Evolutionary conservation across 2,113 vertebrate genomes (phyloP).

Genomic region (Odocoileus virginianus): DNA sequence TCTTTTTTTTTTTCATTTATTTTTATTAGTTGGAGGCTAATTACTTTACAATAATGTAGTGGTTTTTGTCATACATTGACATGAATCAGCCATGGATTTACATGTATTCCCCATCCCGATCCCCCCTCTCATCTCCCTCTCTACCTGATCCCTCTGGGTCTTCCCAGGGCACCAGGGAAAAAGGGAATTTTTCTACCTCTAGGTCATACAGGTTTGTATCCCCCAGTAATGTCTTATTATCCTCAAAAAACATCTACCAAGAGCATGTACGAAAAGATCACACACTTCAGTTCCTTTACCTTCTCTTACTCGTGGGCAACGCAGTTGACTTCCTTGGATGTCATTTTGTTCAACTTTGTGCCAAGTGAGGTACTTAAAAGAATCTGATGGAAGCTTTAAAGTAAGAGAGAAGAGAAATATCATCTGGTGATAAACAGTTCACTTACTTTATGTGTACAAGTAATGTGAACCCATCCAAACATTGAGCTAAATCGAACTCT

Average conservation of each 20-base stretch:
- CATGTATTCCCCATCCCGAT: too few species aligned
- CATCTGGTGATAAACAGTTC: background rate
- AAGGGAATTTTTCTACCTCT: background rate
- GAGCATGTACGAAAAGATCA: background rate
- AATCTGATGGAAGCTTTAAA: constrained; percentile 90
- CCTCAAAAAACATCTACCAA: background rate
- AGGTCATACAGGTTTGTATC: background rate
- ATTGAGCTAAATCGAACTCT: background rate
- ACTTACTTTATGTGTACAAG: background rate
- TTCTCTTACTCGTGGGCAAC: constrained; percentile 92
- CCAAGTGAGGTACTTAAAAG: constrained; percentile 89
- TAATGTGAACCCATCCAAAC: background rate
- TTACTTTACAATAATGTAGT: too few species aligned
- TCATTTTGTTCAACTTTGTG: constrained; percentile 86
- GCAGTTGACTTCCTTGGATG: constrained; percentile 89
- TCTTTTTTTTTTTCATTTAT: background rate
- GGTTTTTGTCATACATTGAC: too few species aligned
- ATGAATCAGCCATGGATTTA: too few species aligned
- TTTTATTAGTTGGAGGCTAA: too few species aligned
- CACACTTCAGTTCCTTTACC: constrained; percentile 75
- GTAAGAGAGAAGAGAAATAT: constrained; percentile 36
- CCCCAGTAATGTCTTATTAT: background rate
- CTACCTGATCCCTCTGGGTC: too few species aligned
- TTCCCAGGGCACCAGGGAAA: background rate
- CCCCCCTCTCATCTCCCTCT: too few species aligned